phyloP scores from a whole-genome alignment of 2,888 invertebrate species.

The Ectemnius lituratus region DNA sequence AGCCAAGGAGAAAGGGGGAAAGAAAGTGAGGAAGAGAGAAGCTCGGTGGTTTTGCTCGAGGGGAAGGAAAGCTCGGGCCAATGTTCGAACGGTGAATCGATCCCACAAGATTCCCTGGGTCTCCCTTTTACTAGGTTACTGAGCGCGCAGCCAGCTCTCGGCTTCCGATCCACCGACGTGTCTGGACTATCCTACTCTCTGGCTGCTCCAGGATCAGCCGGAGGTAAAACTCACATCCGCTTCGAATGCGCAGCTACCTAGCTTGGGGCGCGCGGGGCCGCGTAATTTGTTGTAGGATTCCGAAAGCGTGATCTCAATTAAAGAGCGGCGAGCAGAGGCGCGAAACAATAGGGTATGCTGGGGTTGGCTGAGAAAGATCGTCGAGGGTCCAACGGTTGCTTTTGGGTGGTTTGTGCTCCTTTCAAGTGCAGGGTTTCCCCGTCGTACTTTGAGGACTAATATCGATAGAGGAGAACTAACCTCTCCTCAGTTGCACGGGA shows the following conservation, averaged over 20 bases:
- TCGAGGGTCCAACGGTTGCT: neutral
- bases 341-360: neutral
- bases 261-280: conserved; percentile 23
- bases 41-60: conserved; percentile 18
- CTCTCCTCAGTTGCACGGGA: conserved; percentile 9
- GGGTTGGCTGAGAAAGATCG: conserved; percentile 14
- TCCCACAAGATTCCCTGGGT: conserved; percentile 53
- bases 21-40: conserved; percentile 28
- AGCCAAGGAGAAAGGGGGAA: no score
- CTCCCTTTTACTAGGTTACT: conserved; percentile 51
- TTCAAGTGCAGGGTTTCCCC: conserved; percentile 1
- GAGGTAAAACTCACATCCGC: no score
- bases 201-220: neutral
- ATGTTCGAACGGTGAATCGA: conserved; percentile 61
- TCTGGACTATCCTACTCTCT: conserved; percentile 43
- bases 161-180: conserved; percentile 49
- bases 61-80: conserved; percentile 55
- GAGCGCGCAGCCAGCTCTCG: conserved; percentile 32
- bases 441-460: conserved; percentile 25
- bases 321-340: conserved; percentile 29
- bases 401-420: conserved; percentile 1
- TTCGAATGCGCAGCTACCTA: neutral
- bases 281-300: conserved; percentile 45
- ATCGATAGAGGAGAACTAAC: conserved; percentile 46
- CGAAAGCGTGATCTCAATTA: conserved; percentile 49